phyloP scores from a whole-genome alignment of 2,797 vertebrate species.

The Pipistrellus kuhlii region DNA sequence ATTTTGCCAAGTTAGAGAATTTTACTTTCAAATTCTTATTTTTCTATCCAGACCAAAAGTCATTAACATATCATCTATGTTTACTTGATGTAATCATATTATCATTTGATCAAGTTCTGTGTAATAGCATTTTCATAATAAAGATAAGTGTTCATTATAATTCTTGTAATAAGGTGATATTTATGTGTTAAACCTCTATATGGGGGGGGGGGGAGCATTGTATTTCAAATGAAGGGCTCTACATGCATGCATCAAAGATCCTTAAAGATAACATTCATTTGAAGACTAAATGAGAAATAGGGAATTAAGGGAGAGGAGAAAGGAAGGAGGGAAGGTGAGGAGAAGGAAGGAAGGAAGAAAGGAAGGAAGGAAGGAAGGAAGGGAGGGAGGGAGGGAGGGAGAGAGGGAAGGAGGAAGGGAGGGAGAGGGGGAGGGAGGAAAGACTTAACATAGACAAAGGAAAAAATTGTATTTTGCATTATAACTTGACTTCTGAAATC shows the following conservation, averaged over 20 bases:
- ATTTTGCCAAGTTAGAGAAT: neutral
- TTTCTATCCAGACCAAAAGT: constrained; percentile 24
- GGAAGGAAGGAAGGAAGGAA: neutral
- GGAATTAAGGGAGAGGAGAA: fast-evolving
- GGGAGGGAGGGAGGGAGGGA: fast-evolving
- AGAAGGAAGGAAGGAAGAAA: neutral
- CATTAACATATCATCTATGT: neutral
- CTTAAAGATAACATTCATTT: neutral
- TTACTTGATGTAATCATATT: neutral
- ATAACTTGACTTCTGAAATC: constrained; percentile 77
- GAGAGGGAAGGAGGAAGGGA: neutral
- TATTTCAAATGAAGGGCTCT: neutral
- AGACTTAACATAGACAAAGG: constrained; percentile 15
- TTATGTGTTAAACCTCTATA: neutral
- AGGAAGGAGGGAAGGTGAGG: neutral
- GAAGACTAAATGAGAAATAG: neutral
- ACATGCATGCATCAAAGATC: neutral
- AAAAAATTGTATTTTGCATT: constrained; percentile 72
- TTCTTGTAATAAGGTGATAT: neutral
- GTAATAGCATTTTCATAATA: neutral
- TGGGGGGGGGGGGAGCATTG: neutral
- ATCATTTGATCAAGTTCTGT: neutral
- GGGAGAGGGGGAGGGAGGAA: too few species aligned
- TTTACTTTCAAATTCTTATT: constrained; percentile 37
- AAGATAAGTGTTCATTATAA: neutral